These are phyloP conservation scores for Drosophila nebulosa DNA, from an alignment of 1,140 invertebrate species.

Conservation along the genomic window DNA sequence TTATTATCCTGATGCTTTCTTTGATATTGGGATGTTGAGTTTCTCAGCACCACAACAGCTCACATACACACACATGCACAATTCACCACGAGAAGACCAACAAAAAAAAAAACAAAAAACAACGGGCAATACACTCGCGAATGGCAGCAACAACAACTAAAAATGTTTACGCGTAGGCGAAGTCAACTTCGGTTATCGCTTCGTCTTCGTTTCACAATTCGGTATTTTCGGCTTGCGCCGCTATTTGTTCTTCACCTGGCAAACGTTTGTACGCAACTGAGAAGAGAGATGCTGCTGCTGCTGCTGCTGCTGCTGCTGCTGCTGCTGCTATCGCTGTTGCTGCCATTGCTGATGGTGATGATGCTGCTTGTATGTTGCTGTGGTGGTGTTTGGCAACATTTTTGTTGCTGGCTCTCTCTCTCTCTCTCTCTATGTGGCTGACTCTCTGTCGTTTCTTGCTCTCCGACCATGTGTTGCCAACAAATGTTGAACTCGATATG, in stretches of 20 bases:
- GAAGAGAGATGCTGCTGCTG: constrained; percentile 34
- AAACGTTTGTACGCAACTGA: constrained; percentile 60
- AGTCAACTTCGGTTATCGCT: constrained; percentile 9
- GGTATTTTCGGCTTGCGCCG: constrained; percentile 26
- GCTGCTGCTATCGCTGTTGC: constrained; percentile 10
- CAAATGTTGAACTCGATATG: background rate
- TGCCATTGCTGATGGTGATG: background rate
- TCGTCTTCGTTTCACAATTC: constrained; percentile 24
- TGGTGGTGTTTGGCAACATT: constrained; percentile 73
- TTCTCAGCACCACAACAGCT: too few species aligned
- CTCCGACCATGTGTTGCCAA: background rate
- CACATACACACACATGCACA: constrained; percentile 6
- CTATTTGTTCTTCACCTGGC: constrained; percentile 59
- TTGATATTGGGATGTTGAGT: constrained; percentile 3
- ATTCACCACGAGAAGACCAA: constrained; percentile 21
- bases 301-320: constrained; percentile 31
- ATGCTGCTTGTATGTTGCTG: constrained; percentile 47
- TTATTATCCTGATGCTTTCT: constrained; percentile 21
- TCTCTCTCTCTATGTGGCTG: too few species aligned
- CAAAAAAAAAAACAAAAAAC: constrained; percentile 30
- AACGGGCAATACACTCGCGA: background rate
- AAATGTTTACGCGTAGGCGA: constrained; percentile 22
- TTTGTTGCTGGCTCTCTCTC: background rate
- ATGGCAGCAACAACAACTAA: constrained; percentile 26
- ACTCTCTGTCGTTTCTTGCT: too few species aligned